phyloP scores from a whole-genome alignment of 2,888 invertebrate species.

The Operophtera brumata region DNA sequence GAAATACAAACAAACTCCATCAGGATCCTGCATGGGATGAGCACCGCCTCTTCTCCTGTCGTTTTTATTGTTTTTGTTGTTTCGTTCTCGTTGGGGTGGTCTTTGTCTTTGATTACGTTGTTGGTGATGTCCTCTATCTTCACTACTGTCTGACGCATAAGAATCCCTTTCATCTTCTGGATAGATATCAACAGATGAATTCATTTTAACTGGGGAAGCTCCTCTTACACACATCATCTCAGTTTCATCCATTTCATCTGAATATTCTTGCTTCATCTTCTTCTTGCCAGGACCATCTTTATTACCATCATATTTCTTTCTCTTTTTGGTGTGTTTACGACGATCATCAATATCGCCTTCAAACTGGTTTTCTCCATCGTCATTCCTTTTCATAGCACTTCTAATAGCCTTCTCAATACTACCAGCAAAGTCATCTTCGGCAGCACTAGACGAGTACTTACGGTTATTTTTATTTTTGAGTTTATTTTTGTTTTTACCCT shows the following conservation, averaged over 20 bases:
- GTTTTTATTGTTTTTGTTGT: conserved; percentile 74
- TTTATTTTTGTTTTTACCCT: conserved; percentile 73
- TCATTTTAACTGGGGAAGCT: conserved; percentile 83
- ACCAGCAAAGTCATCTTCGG: conserved; percentile 88
- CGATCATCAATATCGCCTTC: conserved; percentile 76
- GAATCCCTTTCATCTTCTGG: conserved; percentile 79
- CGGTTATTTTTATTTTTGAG: conserved; percentile 76
- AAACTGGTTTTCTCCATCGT: conserved; percentile 63
- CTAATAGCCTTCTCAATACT: conserved; percentile 89
- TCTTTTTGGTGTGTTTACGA: conserved; percentile 74
- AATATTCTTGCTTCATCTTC: conserved; percentile 76
- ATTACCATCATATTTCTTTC: conserved; percentile 78
- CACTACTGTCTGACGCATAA: conserved; percentile 79
- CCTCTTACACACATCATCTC: conserved; percentile 91
- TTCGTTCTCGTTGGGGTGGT: conserved; percentile 65
- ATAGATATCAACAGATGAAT: conserved; percentile 56
- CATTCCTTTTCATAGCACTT: conserved; percentile 86
- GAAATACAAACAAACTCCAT: conserved; percentile 90
- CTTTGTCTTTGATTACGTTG: conserved; percentile 69
- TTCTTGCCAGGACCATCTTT: conserved; percentile 82
- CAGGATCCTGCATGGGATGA: conserved; percentile 83
- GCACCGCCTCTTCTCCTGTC: conserved; percentile 78
- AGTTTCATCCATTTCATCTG: conserved; percentile 85
- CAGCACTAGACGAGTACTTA: conserved; percentile 58
- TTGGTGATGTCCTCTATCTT: conserved; percentile 75